These are phyloP conservation scores for Drosophila longiperda DNA, from an alignment of 2,888 invertebrate genomes.

Conservation along the genomic window DNA sequence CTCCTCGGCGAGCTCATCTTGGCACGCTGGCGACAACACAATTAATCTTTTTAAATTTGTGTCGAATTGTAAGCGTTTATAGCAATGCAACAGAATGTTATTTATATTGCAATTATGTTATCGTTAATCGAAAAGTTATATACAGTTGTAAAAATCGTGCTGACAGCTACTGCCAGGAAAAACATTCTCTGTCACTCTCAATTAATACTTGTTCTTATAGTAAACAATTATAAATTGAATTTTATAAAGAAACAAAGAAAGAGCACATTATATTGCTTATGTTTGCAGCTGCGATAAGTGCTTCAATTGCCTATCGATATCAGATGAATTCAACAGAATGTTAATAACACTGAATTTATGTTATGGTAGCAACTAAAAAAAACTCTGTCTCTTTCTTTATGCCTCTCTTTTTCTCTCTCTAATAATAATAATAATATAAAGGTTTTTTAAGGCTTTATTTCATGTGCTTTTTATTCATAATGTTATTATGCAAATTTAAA, in stretches of 20 bases:
- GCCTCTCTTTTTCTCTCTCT: background rate
- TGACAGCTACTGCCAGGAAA: background rate
- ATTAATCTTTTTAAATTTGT: background rate
- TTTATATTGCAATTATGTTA: background rate
- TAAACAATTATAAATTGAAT: background rate
- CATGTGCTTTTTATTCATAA: background rate
- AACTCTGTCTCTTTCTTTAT: background rate
- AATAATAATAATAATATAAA: background rate
- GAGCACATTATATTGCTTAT: background rate
- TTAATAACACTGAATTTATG: background rate
- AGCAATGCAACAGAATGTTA: background rate
- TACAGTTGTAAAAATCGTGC: background rate
- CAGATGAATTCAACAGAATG: background rate
- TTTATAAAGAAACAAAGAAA: background rate
- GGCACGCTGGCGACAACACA: constrained; percentile 1
- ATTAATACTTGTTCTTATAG: background rate
- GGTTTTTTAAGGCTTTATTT: background rate
- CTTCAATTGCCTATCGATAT: background rate
- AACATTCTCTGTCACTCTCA: background rate
- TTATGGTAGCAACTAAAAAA: background rate
- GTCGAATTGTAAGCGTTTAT: background rate
- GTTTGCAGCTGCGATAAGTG: background rate
- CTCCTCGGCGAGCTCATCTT: constrained; percentile 44
- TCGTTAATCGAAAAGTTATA: background rate
- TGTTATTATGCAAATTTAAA: constrained; percentile 59